These are phyloP conservation scores for Nymphicus hollandicus DNA, from an alignment of 2,113 vertebrate species.

Conservation along the genomic window DNA sequence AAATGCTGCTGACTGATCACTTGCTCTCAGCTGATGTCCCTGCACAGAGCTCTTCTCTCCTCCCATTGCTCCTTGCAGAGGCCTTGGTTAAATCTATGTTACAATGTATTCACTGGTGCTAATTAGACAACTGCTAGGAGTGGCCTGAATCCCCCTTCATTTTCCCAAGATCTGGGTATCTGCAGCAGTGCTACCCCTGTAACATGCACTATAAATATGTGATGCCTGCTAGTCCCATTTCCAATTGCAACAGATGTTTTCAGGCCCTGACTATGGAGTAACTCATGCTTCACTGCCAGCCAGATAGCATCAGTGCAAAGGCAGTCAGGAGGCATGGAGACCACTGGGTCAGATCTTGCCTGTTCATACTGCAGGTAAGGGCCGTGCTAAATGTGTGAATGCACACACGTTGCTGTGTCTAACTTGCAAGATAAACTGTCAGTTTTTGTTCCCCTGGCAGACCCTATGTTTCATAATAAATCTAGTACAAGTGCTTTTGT, in stretches of 20 bases:
- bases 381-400: fast-evolving
- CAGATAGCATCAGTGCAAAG: not conserved
- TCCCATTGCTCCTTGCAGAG: not conserved
- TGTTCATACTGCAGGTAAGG: not conserved
- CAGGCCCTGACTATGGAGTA: not conserved
- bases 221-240: not conserved
- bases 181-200: fast-evolving
- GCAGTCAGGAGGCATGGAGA: not conserved
- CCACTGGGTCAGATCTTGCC: not conserved
- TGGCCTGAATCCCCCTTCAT: not conserved
- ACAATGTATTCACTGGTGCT: not conserved
- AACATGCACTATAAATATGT: not conserved
- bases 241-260: not conserved
- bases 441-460: not conserved
- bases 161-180: not conserved
- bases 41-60: not conserved
- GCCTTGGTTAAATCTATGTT: not conserved
- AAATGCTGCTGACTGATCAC: not conserved
- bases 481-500: not conserved
- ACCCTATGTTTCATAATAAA: not conserved
- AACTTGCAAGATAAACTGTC: not conserved
- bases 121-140: not conserved
- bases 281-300: not conserved
- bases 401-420: fast-evolving
- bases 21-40: not conserved